A percentile compares a stretch with the other conserved stretches of the same genome.
These are phyloP conservation scores for Gorsachius goisagi DNA, from an alignment of 2,113 vertebrate genomes.

Conservation along the genomic window DNA sequence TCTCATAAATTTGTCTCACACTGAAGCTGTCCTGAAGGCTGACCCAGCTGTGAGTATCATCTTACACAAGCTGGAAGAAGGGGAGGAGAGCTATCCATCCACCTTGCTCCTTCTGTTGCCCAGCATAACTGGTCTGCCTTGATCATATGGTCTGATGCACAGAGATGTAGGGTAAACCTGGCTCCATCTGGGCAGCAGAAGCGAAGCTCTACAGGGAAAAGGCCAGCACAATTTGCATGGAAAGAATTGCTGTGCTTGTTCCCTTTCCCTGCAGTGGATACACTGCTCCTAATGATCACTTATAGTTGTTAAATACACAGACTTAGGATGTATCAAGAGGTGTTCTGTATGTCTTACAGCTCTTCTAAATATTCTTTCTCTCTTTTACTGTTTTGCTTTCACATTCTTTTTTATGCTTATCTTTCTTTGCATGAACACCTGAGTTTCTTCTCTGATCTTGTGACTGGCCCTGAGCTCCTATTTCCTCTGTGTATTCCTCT, in stretches of 20 bases:
- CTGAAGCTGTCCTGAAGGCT: background rate
- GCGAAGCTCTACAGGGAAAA: background rate
- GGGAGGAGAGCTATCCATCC: background rate
- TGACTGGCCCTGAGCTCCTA: background rate
- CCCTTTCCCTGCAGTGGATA: background rate
- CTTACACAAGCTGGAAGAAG: background rate
- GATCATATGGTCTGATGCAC: background rate
- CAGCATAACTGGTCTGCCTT: background rate
- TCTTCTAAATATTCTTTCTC: background rate
- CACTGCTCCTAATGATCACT: background rate
- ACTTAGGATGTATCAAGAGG: background rate
- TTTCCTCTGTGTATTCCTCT: background rate
- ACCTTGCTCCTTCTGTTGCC: background rate
- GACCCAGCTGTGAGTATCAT: background rate
- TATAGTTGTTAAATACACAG: background rate
- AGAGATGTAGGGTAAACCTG: background rate
- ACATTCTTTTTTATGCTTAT: background rate
- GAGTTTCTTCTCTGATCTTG: background rate
- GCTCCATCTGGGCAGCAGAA: background rate
- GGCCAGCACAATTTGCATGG: background rate
- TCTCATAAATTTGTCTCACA: background rate
- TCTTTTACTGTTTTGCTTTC: background rate
- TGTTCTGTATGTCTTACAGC: background rate
- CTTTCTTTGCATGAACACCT: background rate
- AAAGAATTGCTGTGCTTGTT: background rate